Base-by-base conservation (phyloP, 2,888 invertebrate species). In the Dynastes tityus region DNA sequence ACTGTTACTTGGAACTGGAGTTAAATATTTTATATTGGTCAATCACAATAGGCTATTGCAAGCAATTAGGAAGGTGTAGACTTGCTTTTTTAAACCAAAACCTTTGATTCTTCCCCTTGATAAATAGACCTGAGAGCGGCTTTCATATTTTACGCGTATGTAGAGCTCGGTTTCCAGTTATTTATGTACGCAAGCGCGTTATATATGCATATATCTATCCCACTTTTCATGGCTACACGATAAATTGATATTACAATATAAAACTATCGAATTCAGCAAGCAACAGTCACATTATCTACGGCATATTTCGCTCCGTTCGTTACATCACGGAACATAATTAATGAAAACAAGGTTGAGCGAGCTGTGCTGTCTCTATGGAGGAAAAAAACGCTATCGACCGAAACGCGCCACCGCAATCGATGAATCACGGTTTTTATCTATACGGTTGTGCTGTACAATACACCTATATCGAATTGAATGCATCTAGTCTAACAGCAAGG, bases 341-440 rank as follows among this genome's bases (percentile, higher is more conserved):
- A 55, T 53, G 40, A 45, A 73, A 73, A 73, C 73, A 73, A 73
- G 73, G 73, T 73, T 73, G 73, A 73, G 45, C 58, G 61, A 73
- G 51, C 51, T 40, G 73, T 61, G 55, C 58, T 61, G 73, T 73
- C 58, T 73, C 73, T 73, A 73, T 73, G 73, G 37, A 40, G 73
- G 13, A 58, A 58, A 73, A 73, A 73, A 68, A 73, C 27, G 58
- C 73, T 58, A 73, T 73, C 73, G 73, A 73, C 58, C 40, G 73
- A 73, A 73, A 73, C 73, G 58, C 73, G 16, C 55, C 53, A 61
- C 37, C 53, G 73, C 58, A 73, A 73, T 73, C 73, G 73, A 73
- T 73, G 73, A 73, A 73, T 73, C 73, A 73, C 73, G 6, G 58
- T 73, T 73, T 71, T 71, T 73, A 73, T 73, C 73, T 68, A n/a